These are phyloP conservation scores for Tachina grossa DNA, from an alignment of 2,888 invertebrate species.

Conservation along the genomic window DNA sequence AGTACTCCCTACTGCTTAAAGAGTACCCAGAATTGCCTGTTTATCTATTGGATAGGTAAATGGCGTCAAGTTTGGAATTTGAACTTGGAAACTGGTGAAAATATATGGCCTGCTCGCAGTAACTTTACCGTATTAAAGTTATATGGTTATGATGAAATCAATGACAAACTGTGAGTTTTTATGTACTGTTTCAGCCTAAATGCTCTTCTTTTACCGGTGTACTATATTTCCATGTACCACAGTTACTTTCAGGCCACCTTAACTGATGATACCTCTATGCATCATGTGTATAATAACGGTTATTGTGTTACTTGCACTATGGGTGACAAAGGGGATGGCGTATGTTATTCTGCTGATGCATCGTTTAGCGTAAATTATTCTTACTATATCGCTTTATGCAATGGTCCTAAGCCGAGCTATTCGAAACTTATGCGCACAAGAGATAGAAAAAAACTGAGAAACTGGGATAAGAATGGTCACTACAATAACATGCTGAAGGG, in stretches of 20 bases:
- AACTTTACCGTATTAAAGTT: slow-evolving; percentile 85
- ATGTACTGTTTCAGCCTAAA: neutral
- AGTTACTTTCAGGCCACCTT: slow-evolving; percentile 90
- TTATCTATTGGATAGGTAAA: slow-evolving; percentile 82
- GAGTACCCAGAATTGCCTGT: slow-evolving; percentile 76
- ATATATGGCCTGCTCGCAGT: slow-evolving; percentile 80
- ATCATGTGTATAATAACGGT: slow-evolving; percentile 86
- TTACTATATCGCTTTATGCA: slow-evolving; percentile 88
- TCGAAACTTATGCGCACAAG: slow-evolving; percentile 84
- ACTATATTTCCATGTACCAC: slow-evolving; percentile 59
- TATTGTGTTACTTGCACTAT: slow-evolving; percentile 89
- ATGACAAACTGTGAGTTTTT: slow-evolving; percentile 84
- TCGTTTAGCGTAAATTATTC: slow-evolving; percentile 86
- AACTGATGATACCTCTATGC: slow-evolving; percentile 86
- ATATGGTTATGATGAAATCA: slow-evolving; percentile 86
- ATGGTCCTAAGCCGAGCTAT: slow-evolving; percentile 86
- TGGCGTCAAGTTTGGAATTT: slow-evolving; percentile 83
- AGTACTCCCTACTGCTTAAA: slow-evolving; percentile 83
- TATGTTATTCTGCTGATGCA: slow-evolving; percentile 85
- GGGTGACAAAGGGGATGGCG: slow-evolving; percentile 84
- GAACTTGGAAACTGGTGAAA: slow-evolving; percentile 77
- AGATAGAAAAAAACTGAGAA: slow-evolving; percentile 72
- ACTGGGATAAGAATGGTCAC: slow-evolving; percentile 85
- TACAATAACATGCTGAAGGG: slow-evolving; percentile 83
- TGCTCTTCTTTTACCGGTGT: slow-evolving; percentile 8